These are phyloP conservation scores for Prosapia bicincta DNA, from an alignment of 2,888 invertebrate species.

Conservation along the genomic window DNA sequence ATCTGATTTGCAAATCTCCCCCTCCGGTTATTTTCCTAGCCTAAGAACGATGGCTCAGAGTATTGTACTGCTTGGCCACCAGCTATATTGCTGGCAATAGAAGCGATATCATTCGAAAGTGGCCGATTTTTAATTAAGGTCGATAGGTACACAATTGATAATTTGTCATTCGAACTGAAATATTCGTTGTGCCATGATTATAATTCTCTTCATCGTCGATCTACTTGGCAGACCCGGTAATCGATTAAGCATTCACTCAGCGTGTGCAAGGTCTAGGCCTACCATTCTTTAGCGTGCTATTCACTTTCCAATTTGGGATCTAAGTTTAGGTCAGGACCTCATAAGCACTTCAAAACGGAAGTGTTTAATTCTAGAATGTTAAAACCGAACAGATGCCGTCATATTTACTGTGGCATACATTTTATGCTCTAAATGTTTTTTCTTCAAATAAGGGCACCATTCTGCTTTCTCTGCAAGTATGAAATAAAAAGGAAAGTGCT, in stretches of 20 bases:
- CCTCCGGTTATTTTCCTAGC: no score
- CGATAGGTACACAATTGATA: not conserved
- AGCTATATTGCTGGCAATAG: no score
- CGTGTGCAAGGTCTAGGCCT: not conserved
- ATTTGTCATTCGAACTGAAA: not conserved
- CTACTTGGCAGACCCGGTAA: not conserved
- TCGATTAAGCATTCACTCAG: not conserved
- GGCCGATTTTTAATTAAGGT: not conserved
- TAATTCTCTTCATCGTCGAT: not conserved
- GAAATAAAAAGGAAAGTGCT: no score
- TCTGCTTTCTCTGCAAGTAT: not conserved
- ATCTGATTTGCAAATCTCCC: no score
- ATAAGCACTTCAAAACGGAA: not conserved
- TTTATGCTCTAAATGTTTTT: not conserved
- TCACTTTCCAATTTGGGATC: not conserved
- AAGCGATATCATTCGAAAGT: not conserved
- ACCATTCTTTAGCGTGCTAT: not conserved
- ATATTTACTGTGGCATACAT: not conserved
- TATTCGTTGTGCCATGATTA: not conserved
- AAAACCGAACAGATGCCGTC: not conserved
- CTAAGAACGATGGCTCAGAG: no score
- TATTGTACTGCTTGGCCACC: no score
- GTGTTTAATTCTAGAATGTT: not conserved
- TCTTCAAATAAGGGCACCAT: not conserved
- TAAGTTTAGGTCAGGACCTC: not conserved